Conservation (phyloP, 2,797 vertebrate genomes). For the Coregonus suidteri region DNA sequence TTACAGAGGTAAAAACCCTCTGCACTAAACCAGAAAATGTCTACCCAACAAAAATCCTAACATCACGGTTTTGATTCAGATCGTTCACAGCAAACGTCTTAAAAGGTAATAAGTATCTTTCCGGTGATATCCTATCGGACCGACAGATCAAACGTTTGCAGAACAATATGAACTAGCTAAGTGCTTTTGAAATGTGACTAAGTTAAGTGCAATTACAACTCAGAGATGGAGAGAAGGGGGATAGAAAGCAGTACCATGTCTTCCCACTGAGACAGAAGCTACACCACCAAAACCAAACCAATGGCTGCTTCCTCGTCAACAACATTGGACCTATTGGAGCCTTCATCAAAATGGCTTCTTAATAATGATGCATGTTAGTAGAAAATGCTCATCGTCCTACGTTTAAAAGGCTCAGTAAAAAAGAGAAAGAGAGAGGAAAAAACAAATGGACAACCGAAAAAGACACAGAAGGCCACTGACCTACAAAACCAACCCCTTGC, state of each 20-base stretch:
- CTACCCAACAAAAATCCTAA: conserved; percentile 38
- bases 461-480: conserved; percentile 77
- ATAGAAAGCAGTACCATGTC: conserved; percentile 73
- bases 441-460: conserved; percentile 37
- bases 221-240: conserved; percentile 19
- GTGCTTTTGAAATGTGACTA: conserved; percentile 79
- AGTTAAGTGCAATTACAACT: conserved; percentile 80
- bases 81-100: conserved; percentile 43
- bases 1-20: conserved; percentile 55
- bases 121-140: conserved; percentile 42
- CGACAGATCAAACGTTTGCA: conserved; percentile 51
- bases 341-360: conserved; percentile 55
- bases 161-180: conserved; percentile 62
- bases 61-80: conserved; percentile 54
- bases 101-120: not conserved
- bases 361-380: conserved; percentile 65
- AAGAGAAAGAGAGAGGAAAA: conserved; percentile 41
- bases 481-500: conserved; percentile 39
- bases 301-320: conserved; percentile 64
- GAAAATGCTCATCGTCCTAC: conserved; percentile 69
- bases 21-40: conserved; percentile 55
- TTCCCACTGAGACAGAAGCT: conserved; percentile 64
- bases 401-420: conserved; percentile 78
- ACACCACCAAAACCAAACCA: conserved; percentile 60
- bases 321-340: conserved; percentile 70